phyloP scores from a whole-genome alignment of 2,113 vertebrate genomes.

The Rousettus leschenaultii region DNA sequence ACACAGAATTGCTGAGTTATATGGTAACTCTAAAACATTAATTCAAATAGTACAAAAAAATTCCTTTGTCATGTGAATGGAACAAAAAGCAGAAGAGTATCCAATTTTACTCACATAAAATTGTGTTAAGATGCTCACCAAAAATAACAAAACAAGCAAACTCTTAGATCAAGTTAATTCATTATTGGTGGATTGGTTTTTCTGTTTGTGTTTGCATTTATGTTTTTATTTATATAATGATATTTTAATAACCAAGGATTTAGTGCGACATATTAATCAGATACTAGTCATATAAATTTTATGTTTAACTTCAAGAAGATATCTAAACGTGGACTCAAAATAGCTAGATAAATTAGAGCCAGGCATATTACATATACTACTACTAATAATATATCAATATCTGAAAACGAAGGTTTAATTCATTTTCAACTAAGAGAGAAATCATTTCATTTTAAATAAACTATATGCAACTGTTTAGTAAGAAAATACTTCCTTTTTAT shows the following conservation, averaged over 20 bases:
- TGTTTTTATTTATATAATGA: background rate
- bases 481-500: background rate
- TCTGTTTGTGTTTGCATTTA: background rate
- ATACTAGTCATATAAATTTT: background rate
- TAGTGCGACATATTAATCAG: background rate
- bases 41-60: background rate
- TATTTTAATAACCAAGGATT: background rate
- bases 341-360: background rate
- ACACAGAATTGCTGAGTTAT: background rate
- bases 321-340: background rate
- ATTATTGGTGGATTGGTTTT: background rate
- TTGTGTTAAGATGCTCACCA: background rate
- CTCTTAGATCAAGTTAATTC: background rate
- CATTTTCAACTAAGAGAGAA: background rate
- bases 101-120: background rate
- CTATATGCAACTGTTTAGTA: background rate
- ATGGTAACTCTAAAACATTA: background rate
- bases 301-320: constrained; percentile 1
- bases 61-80: background rate
- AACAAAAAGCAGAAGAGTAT: background rate
- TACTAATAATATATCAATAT: background rate
- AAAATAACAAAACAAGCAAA: background rate
- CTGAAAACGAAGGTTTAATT: background rate
- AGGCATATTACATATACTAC: background rate
- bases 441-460: background rate